Evolutionary conservation across 2,888 invertebrate species (phyloP), one percentile per base, ranked within the genome.

Genomic region (Diadromus collaris): DNA sequence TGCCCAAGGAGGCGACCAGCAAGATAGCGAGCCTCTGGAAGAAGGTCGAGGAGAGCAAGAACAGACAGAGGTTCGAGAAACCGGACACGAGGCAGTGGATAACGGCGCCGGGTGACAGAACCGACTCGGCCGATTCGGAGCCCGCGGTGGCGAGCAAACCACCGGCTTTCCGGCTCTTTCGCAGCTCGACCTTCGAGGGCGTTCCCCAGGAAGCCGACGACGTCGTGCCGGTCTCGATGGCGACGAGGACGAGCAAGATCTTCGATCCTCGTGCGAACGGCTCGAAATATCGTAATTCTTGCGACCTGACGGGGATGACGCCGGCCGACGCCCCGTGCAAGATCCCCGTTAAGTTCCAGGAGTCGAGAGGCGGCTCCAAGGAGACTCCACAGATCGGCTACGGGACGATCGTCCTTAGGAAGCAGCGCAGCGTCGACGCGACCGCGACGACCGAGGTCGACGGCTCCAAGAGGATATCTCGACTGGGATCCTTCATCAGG

Each of bases 11-110:
- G 81, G 94, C 95, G 1, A 94, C 95, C 13, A 96, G 96, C 89
- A 96, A 95, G 89, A 96, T 97, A 70, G 95, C 96, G 0, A 95
- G 93, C 85, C 90, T 97, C 19, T 96, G 96, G 96, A 96, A 95
- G 86, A 95, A 93, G 88, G 95, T 95, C 0, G 95, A 95, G 85
- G 94, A 95, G 76, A 93, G 91, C 48, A 95, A 94, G 82, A 94
- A 92, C 75, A 92, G 93, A 81, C 92, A 92, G 60, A 90, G 92
- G 3, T 87, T 88, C 24, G 91, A 91, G 65, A 94, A 93, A 85
- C 92, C 93, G 9, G 94, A 94, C 76, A 93, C 92, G 60, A 91
- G 93, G 80, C 93, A 94, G 9, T 94, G 94, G 94, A 93, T 94
- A 48, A 85, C 81, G 32, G 92, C 93, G 38, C 81, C 85, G 9